A percentile compares a stretch with the other conserved stretches of the same genome.
Conservation (phyloP, 1,140 invertebrate species). For the Trinorchestia longiramus region DNA sequence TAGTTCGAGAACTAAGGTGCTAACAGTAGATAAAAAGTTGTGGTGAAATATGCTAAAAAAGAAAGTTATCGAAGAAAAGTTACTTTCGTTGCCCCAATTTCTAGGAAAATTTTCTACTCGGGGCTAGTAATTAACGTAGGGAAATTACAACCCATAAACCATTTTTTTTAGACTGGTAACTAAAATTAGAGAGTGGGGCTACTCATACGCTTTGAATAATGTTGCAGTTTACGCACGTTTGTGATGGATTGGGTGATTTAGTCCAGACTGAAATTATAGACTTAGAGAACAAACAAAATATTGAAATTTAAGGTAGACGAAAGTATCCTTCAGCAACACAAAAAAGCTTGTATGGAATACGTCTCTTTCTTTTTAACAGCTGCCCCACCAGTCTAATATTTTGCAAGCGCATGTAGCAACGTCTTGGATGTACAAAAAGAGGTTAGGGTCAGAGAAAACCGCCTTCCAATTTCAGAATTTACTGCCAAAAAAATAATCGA, state of each 20-base stretch:
- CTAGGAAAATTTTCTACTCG: neutral
- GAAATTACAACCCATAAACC: neutral
- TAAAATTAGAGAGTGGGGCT: neutral
- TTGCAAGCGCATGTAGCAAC: neutral
- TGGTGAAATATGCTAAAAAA: neutral
- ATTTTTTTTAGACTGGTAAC: neutral
- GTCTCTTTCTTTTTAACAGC: neutral
- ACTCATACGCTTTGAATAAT: neutral
- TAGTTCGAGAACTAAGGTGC: neutral
- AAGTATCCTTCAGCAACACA: neutral
- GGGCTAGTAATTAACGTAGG: neutral
- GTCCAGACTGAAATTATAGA: neutral
- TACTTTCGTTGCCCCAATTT: neutral
- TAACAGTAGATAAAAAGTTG: neutral
- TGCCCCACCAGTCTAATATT: neutral
- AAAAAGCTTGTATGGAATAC: neutral
- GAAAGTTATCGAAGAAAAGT: neutral
- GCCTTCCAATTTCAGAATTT: conserved; percentile 28
- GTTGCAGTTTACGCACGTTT: neutral
- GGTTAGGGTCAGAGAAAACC: neutral
- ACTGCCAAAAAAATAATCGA: conserved; percentile 24
- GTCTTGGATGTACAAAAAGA: neutral
- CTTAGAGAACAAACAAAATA: neutral
- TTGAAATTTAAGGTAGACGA: neutral
- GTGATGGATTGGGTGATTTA: neutral